Evolutionary conservation across 2,113 vertebrate genomes (phyloP).

Genomic region (Abramis brama): DNA sequence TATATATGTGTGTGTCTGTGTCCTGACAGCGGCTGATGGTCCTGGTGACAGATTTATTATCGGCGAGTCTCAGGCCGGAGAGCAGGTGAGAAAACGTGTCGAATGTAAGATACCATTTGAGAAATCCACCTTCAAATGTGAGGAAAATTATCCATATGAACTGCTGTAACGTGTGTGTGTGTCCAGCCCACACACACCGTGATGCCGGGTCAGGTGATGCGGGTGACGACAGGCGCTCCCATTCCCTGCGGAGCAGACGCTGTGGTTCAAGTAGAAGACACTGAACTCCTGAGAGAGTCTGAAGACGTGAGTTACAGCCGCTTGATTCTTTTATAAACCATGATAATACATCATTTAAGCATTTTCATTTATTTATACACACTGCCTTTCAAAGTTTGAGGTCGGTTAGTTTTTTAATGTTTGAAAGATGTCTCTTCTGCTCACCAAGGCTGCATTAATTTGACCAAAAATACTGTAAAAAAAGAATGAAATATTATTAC

Average conservation of each 20-base stretch:
- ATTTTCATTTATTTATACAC: neutral
- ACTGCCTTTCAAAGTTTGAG: neutral
- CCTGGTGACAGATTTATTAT: constrained; percentile 98
- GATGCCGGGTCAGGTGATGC: constrained; percentile 99
- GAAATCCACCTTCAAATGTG: neutral
- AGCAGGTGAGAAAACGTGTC: constrained; percentile 81
- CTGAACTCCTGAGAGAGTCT: constrained; percentile 96
- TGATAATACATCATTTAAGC: too few relatives aligned
- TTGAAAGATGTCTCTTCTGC: neutral
- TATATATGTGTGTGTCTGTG: constrained; percentile 34
- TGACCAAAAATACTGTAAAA: neutral
- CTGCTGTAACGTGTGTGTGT: neutral
- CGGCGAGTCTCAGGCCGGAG: constrained; percentile 98
- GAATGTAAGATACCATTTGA: constrained; percentile 26
- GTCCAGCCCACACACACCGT: constrained; percentile 95
- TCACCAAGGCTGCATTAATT: neutral
- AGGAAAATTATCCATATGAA: neutral
- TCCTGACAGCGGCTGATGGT: constrained; percentile 91
- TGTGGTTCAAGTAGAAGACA: constrained; percentile 98
- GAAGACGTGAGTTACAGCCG: constrained; percentile 86
- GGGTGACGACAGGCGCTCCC: constrained; percentile 98
- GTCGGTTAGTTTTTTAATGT: neutral
- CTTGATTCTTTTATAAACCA: neutral
- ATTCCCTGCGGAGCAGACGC: constrained; percentile 98
- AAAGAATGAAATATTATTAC: neutral